Evolutionary conservation across 92 coral and sea anemone genomes (phyloP).

Genomic region (Porites lobata): DNA sequence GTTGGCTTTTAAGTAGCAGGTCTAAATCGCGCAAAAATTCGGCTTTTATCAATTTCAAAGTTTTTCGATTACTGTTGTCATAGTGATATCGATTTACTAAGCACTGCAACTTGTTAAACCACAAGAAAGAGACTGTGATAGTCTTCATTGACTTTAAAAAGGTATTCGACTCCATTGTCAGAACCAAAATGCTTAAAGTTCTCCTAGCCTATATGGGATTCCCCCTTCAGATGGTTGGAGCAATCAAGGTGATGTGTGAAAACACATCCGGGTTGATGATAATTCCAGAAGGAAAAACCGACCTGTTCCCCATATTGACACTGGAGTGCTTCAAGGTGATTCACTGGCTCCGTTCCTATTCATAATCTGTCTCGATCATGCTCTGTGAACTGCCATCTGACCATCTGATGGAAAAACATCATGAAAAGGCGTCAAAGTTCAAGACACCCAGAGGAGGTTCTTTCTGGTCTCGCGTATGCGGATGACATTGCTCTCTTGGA

Average conservation of each 20-base stretch:
- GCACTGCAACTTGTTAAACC: neutral
- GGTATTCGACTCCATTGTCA: conserved; percentile 62
- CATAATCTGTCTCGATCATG: conserved; percentile 49
- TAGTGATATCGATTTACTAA: too few relatives aligned
- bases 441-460: neutral
- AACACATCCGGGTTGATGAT: conserved; percentile 36
- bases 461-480: neutral
- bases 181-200: conserved; percentile 52
- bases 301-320: conserved; percentile 25
- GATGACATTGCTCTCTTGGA: neutral
- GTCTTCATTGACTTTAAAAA: conserved; percentile 55
- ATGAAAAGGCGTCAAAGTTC: neutral
- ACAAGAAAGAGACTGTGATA: conserved; percentile 28
- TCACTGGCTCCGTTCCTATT: conserved; percentile 56
- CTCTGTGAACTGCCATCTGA: conserved; percentile 10
- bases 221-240: neutral
- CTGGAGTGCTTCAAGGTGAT: conserved; percentile 54
- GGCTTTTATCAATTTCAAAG: too few relatives aligned
- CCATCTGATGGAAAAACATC: conserved; percentile 11
- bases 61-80: too few relatives aligned
- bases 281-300: conserved; percentile 8
- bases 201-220: conserved; percentile 58
- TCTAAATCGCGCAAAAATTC: too few relatives aligned
- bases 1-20: too few relatives aligned
- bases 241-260: conserved; percentile 10